Evolutionary conservation across 1,140 invertebrate genomes (phyloP).

Genomic region (Penaeus indicus): DNA sequence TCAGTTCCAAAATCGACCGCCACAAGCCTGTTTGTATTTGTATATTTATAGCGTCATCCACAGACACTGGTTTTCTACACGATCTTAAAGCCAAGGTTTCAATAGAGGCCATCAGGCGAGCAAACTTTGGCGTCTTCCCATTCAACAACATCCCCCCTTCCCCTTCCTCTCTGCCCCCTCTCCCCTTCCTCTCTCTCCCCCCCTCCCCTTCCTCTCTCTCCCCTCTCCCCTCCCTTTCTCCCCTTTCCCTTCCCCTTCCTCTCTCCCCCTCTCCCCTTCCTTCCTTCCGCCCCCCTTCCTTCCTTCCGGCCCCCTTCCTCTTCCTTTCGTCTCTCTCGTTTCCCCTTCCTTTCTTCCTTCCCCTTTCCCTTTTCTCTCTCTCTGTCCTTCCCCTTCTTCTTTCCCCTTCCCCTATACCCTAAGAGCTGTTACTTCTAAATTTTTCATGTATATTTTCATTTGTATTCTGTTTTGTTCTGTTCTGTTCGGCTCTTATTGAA

Average conservation of each 20-base stretch:
- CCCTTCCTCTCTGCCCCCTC: neutral
- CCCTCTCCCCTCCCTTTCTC: neutral
- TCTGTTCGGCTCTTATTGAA: neutral
- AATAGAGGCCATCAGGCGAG: no score
- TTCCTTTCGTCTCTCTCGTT: neutral
- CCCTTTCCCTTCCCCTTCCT: neutral
- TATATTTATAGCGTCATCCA: no score
- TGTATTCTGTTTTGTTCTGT: neutral
- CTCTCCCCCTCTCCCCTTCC: neutral
- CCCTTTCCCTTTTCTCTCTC: neutral
- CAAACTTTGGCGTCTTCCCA: no score
- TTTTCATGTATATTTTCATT: no score
- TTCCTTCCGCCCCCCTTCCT: neutral
- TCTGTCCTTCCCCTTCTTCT: conserved; percentile 16
- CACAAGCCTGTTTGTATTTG: no score
- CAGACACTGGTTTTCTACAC: no score
- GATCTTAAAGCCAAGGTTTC: no score
- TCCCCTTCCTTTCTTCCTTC: neutral
- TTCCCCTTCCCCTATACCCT: neutral
- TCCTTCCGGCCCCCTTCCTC: neutral
- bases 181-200: neutral
- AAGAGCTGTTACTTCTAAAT: no score
- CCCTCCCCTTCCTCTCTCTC: no score
- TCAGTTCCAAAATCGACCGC: no score
- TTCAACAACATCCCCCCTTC: no score